A percentile compares a stretch with the other conserved stretches of the same genome.
Conservation (phyloP, 2,797 vertebrate genomes). For the Anguilla pacifica region DNA sequence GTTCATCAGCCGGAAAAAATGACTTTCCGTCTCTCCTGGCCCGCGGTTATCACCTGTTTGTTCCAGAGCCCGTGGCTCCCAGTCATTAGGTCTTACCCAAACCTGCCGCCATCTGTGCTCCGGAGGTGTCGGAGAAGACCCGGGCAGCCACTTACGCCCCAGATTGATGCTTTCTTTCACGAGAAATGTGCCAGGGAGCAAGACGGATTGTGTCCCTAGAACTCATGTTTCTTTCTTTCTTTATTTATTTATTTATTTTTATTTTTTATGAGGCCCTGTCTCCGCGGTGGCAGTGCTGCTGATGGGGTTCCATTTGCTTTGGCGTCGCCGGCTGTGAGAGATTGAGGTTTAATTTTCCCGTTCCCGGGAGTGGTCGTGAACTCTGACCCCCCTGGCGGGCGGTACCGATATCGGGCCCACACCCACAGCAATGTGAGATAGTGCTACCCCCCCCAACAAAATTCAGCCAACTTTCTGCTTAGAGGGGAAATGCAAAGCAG, state of each 20-base stretch:
- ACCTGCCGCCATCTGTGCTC: background rate
- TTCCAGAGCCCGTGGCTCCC: background rate
- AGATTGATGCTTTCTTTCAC: background rate
- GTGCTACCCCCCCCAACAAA: background rate
- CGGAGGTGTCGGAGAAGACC: background rate
- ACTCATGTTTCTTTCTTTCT: background rate
- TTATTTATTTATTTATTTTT: background rate
- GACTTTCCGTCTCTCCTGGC: background rate
- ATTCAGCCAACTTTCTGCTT: background rate
- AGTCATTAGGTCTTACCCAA: background rate
- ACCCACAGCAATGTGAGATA: background rate
- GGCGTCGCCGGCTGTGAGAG: background rate
- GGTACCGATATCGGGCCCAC: background rate
- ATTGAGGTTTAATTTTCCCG: background rate
- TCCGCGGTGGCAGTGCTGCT: background rate
- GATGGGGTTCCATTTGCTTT: background rate
- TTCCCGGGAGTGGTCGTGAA: background rate
- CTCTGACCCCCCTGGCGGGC: background rate
- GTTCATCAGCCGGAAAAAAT: background rate
- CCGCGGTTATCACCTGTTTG: background rate
- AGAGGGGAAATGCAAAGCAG: background rate
- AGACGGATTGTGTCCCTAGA: background rate
- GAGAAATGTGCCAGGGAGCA: background rate
- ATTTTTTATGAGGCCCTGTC: background rate
- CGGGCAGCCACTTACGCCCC: background rate